Evolutionary conservation across 2,113 vertebrate genomes (phyloP).

Genomic region (Bubo bubo): DNA sequence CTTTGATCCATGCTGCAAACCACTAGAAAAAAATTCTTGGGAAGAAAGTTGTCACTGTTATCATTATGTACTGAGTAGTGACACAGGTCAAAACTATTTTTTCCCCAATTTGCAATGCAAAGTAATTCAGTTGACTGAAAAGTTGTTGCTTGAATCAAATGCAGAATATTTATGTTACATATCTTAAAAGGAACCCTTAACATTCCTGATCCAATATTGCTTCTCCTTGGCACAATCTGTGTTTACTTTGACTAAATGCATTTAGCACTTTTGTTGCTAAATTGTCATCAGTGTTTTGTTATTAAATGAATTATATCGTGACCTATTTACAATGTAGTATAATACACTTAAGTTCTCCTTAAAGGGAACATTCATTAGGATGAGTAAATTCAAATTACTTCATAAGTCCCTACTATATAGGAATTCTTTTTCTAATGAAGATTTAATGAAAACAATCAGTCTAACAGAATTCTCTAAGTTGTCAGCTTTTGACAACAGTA

Average conservation of each 20-base stretch:
- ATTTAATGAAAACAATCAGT: constrained; percentile 48
- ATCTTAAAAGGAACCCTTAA: not conserved
- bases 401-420: not conserved
- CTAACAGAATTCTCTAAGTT: not conserved
- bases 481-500: not conserved
- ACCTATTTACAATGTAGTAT: not conserved
- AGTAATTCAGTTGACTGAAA: not conserved
- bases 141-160: not conserved
- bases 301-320: not conserved
- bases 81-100: not conserved
- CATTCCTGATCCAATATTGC: not conserved
- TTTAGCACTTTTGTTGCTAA: constrained; percentile 18
- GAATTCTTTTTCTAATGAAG: constrained; percentile 16
- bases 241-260: not conserved
- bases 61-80: not conserved
- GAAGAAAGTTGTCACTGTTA: constrained; percentile 7
- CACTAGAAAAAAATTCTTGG: not conserved
- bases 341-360: not conserved
- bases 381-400: constrained; percentile 32
- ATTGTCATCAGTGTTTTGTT: not conserved
- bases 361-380: constrained; percentile 6
- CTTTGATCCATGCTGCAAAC: not conserved
- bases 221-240: not conserved
- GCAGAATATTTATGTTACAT: not conserved
- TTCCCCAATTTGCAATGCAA: not conserved